Percentiles rank a stretch among this genome's conserved stretches.
These are phyloP conservation scores for Micromesistius poutassou DNA, from an alignment of 2,797 vertebrate species.

Conservation along the genomic window DNA sequence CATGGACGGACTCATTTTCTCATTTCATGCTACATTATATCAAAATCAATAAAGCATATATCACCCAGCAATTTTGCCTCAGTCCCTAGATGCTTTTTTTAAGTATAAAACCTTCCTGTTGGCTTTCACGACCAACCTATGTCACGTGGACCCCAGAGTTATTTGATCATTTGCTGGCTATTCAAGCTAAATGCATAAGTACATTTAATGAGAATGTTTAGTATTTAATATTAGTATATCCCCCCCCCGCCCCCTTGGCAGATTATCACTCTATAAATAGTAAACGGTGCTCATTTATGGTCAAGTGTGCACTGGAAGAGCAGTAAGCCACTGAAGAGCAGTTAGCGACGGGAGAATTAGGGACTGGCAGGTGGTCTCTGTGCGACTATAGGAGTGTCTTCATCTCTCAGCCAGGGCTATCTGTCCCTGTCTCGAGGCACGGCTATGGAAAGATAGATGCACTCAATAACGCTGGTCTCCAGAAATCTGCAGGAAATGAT, in stretches of 20 bases:
- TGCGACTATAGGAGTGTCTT: constrained; percentile 64
- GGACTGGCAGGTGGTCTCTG: constrained; percentile 55
- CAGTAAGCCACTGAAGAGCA: too few relatives aligned
- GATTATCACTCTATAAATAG: neutral
- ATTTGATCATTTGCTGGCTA: neutral
- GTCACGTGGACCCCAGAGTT: neutral
- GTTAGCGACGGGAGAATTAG: constrained; percentile 67
- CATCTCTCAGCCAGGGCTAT: constrained; percentile 60
- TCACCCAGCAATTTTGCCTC: neutral
- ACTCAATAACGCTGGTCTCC: constrained; percentile 74
- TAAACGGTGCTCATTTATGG: neutral
- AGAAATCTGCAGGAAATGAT: constrained; percentile 78
- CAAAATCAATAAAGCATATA: neutral
- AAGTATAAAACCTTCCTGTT: neutral
- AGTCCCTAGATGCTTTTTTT: neutral
- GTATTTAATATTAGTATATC: too few relatives aligned
- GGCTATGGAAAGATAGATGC: constrained; percentile 70
- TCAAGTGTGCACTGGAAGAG: constrained; percentile 21
- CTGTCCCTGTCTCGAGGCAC: constrained; percentile 64
- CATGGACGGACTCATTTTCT: too few relatives aligned
- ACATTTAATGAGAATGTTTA: neutral
- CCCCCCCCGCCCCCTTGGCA: neutral
- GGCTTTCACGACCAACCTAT: neutral
- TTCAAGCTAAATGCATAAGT: neutral
- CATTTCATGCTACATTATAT: neutral